These are phyloP conservation scores for Eriocheir sinensis DNA, from an alignment of 1,140 invertebrate species.

Conservation along the genomic window DNA sequence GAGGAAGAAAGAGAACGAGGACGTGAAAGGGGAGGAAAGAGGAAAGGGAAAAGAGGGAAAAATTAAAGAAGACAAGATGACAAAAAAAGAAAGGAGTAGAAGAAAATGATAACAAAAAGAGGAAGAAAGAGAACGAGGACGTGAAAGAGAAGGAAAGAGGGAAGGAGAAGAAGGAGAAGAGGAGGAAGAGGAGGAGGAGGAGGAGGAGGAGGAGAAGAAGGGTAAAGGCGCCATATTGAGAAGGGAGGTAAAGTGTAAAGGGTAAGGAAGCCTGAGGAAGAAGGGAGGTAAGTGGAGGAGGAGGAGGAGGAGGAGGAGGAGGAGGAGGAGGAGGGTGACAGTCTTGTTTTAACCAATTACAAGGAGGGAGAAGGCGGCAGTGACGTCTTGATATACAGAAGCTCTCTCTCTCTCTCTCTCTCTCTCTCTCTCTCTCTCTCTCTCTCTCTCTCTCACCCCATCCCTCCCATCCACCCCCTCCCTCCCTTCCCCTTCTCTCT, in stretches of 20 bases:
- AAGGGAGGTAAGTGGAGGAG: background rate
- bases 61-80: background rate
- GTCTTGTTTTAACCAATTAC: slow-evolving; percentile 33
- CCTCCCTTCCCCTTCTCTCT: background rate
- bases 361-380: background rate
- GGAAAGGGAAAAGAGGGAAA: background rate
- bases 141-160: background rate
- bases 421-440: slow-evolving; percentile 28
- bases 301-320: slow-evolving; percentile 20
- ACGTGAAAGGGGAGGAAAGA: background rate
- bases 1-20: background rate
- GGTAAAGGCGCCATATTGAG: no score
- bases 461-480: background rate
- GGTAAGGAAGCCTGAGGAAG: no score
- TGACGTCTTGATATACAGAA: slow-evolving; percentile 30
- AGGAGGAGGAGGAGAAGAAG: background rate
- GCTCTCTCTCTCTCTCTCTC: slow-evolving; percentile 48
- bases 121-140: background rate
- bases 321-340: slow-evolving; percentile 4
- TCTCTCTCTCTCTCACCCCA: background rate
- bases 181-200: background rate
- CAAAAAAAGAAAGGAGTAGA: background rate
- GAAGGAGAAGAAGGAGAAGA: background rate
- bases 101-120: background rate
- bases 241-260: background rate